A percentile compares a stretch with the other conserved stretches of the same genome.
Conservation (phyloP, 2,797 vertebrate genomes). For the Sandelia bainsii region DNA sequence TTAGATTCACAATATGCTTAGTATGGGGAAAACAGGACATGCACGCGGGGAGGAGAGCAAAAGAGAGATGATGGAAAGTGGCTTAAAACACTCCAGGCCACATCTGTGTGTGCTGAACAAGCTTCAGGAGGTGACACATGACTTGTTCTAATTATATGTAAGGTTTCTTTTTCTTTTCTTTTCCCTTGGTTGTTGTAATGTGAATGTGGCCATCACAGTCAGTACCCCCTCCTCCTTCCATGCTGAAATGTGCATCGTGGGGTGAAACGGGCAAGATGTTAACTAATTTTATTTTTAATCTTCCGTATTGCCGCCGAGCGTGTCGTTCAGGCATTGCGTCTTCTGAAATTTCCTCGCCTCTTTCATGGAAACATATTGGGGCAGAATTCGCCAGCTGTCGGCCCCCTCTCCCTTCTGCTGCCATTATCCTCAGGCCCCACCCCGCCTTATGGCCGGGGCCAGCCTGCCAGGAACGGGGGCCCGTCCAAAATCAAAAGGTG, state of each 20-base stretch:
- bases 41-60: constrained; percentile 47
- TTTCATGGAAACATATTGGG: constrained; percentile 99
- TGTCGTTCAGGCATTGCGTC: constrained; percentile 92
- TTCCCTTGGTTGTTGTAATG: constrained; percentile 59
- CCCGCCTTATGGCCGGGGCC: constrained; percentile 95
- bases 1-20: constrained; percentile 84
- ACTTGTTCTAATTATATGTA: constrained; percentile 85
- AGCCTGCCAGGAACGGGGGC: constrained; percentile 86
- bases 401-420: constrained; percentile 98
- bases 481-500: constrained; percentile 84
- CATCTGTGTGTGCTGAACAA: constrained; percentile 82
- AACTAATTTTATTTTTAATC: constrained; percentile 95
- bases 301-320: constrained; percentile 91
- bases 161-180: constrained; percentile 38
- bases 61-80: constrained; percentile 53
- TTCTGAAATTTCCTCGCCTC: constrained; percentile 98
- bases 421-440: constrained; percentile 96
- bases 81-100: constrained; percentile 82
- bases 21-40: constrained; percentile 63
- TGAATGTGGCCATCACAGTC: constrained; percentile 67
- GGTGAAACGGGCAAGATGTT: constrained; percentile 91
- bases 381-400: constrained; percentile 98
- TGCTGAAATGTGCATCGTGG: constrained; percentile 86
- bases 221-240: constrained; percentile 28
- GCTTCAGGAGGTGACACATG: constrained; percentile 80